A percentile compares a stretch with the other conserved stretches of the same genome.
phyloP scores from a whole-genome alignment of 2,113 vertebrate genomes.

The Nycticebus coucang region DNA sequence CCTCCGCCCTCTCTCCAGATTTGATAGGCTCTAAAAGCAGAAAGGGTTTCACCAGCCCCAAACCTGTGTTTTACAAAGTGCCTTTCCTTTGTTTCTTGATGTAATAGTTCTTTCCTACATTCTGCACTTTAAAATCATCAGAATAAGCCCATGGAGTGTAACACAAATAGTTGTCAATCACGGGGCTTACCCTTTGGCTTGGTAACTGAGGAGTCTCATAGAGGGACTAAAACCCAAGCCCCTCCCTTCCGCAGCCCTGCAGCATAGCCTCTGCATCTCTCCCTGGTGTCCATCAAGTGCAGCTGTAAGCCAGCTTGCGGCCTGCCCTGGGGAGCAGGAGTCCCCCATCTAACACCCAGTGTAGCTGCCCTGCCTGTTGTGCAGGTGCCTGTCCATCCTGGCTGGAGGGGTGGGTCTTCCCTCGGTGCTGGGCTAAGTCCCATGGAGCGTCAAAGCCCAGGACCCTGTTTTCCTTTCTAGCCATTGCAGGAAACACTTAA shows the following conservation, averaged over 20 bases:
- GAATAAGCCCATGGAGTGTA: neutral
- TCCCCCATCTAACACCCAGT: accelerated
- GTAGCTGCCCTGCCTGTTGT: neutral
- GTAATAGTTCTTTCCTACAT: neutral
- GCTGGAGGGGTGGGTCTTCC: neutral
- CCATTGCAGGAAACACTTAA: neutral
- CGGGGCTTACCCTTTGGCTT: neutral
- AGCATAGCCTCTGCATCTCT: neutral
- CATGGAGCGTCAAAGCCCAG: neutral
- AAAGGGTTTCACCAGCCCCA: neutral
- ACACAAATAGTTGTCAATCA: neutral
- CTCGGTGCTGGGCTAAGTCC: neutral
- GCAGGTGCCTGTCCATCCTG: neutral
- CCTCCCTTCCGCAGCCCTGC: too few relatives aligned
- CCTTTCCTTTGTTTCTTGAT: neutral
- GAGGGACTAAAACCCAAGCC: neutral
- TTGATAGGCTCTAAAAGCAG: neutral
- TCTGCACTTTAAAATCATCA: neutral
- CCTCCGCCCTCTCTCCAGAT: neutral
- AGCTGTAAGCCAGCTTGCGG: neutral
- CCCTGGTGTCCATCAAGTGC: neutral
- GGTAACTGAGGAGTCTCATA: neutral
- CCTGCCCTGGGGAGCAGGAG: neutral
- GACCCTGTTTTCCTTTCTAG: neutral
- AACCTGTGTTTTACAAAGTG: neutral